Conservation (phyloP, 2,797 vertebrate species). For the Carapus acus region DNA sequence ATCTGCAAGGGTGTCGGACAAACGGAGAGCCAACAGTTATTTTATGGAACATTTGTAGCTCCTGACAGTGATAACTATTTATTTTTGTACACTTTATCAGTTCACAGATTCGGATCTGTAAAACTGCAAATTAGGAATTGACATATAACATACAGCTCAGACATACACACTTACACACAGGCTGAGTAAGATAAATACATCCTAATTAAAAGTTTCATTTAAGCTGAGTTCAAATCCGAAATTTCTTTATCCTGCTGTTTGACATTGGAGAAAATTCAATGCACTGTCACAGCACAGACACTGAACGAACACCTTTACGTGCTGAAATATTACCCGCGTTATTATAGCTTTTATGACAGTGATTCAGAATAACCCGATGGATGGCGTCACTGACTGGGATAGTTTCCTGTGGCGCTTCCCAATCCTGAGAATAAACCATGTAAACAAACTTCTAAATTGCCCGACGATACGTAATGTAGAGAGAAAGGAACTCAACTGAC, state of each 20-base stretch:
- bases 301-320: constrained; percentile 35
- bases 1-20: constrained; percentile 20
- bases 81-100: no score
- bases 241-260: neutral
- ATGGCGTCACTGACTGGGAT: constrained; percentile 49
- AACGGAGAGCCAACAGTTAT: neutral
- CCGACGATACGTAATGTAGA: constrained; percentile 66
- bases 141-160: no score
- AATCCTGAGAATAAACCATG: constrained; percentile 62
- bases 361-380: constrained; percentile 49
- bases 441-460: constrained; percentile 71
- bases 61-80: neutral
- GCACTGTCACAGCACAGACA: constrained; percentile 11
- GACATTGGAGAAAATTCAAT: neutral
- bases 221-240: neutral
- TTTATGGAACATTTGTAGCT: neutral
- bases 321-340: constrained; percentile 35
- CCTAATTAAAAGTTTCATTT: no score
- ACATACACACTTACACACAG: no score
- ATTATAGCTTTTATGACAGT: constrained; percentile 45
- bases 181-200: no score
- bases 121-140: no score
- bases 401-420: constrained; percentile 55
- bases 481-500: constrained; percentile 56
- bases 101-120: no score